A percentile compares a stretch with the other conserved stretches of the same genome.
These are phyloP conservation scores for Ericerus pela DNA, from an alignment of 1,140 invertebrate species.

Conservation along the genomic window DNA sequence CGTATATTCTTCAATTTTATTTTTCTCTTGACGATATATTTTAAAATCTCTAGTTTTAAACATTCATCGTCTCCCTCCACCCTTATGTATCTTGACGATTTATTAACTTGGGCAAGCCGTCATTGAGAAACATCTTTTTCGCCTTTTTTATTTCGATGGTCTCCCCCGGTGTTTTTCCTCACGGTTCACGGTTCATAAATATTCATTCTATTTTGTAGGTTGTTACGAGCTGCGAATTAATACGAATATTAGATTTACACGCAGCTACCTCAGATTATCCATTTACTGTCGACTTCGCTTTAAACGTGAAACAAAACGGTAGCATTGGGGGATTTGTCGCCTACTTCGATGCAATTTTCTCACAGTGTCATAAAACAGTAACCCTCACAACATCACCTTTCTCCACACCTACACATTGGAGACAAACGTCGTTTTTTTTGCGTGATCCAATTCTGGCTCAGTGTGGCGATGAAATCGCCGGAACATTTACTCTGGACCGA, in stretches of 20 bases:
- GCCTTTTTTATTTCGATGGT: no score
- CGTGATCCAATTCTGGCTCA: slow-evolving; percentile 29
- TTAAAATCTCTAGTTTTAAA: no score
- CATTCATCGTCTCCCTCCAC: no score
- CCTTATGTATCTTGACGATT: no score
- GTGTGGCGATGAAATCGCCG: slow-evolving; percentile 27
- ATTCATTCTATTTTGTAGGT: slow-evolving; percentile 5
- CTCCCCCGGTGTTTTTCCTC: no score
- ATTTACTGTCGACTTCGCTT: slow-evolving; percentile 60
- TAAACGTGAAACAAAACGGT: slow-evolving; percentile 53
- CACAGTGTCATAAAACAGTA: slow-evolving; percentile 29
- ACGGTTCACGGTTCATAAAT: no score
- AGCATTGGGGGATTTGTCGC: slow-evolving; percentile 74
- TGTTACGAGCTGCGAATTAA: slow-evolving; percentile 15
- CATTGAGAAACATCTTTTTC: no score
- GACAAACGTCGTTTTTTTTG: slow-evolving; percentile 52
- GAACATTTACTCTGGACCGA: neutral
- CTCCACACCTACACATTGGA: slow-evolving; percentile 49
- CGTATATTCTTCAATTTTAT: no score
- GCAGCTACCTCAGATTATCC: slow-evolving; percentile 65
- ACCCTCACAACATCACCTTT: slow-evolving; percentile 34
- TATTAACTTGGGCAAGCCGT: neutral
- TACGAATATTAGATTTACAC: slow-evolving; percentile 61
- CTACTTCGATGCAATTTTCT: slow-evolving; percentile 84
- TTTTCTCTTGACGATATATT: no score